Evolutionary conservation across 2,113 vertebrate genomes (phyloP).

Genomic region (Micromys minutus): DNA sequence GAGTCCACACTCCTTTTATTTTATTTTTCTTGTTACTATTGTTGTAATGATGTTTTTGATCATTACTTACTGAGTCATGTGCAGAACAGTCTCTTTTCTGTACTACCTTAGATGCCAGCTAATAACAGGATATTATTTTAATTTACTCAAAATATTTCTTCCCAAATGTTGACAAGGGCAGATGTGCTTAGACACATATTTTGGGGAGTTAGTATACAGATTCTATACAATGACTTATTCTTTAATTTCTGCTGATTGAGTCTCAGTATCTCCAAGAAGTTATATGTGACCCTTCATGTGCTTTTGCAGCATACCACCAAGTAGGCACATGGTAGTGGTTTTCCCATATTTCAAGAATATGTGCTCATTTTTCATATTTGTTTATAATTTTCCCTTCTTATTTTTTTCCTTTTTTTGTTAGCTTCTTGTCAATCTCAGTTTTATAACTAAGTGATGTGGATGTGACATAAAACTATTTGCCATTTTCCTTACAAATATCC

Average conservation of each 20-base stretch:
- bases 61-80: not conserved
- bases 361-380: not conserved
- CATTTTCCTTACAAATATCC: not conserved
- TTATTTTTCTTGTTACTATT: not conserved
- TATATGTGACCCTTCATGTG: not conserved
- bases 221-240: not conserved
- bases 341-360: not conserved
- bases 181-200: not conserved
- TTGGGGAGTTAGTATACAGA: no score
- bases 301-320: not conserved
- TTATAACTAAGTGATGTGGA: not conserved
- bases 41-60: not conserved
- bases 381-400: not conserved
- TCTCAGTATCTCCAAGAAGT: not conserved
- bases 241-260: not conserved
- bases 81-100: not conserved
- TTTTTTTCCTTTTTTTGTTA: not conserved
- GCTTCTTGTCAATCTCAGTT: not conserved
- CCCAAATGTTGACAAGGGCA: accelerated
- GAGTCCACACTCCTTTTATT: not conserved
- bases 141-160: not conserved
- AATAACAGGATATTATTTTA: not conserved
- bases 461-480: not conserved
- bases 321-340: not conserved
- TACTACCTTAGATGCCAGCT: not conserved